phyloP scores from a whole-genome alignment of 2,113 vertebrate species.

The Apus apus region DNA sequence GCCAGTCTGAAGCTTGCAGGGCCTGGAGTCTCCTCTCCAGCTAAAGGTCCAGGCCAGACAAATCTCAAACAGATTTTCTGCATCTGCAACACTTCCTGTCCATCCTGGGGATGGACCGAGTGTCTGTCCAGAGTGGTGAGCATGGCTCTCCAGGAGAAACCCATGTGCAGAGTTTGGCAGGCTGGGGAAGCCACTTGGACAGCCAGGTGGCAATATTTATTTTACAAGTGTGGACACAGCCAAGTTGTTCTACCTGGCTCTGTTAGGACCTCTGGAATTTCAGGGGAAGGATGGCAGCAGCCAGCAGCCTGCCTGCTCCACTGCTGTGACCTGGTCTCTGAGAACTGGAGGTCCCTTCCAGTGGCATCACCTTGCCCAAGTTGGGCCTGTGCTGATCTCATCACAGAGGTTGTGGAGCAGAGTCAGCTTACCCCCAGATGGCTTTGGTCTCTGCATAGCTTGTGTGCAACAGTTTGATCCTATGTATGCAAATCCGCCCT shows the following conservation, averaged over 20 bases:
- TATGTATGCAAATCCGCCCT: background rate
- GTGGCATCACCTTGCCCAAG: background rate
- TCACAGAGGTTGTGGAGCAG: background rate
- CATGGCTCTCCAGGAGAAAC: background rate
- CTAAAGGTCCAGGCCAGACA: background rate
- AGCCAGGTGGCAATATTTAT: background rate
- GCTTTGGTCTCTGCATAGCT: background rate
- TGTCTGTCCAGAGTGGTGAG: background rate
- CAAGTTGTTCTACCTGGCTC: background rate
- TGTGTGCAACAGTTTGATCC: fast-evolving
- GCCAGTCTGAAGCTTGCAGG: background rate
- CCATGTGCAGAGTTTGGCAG: background rate
- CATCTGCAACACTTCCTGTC: background rate
- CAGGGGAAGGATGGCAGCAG: background rate
- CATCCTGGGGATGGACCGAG: background rate
- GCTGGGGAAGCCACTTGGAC: background rate
- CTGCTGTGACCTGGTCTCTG: background rate
- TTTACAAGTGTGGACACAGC: background rate
- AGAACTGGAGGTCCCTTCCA: background rate
- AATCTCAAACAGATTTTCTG: background rate
- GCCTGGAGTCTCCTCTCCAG: background rate
- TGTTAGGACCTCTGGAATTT: background rate
- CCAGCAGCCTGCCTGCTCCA: background rate
- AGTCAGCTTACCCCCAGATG: background rate
- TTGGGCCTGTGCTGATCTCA: fast-evolving